These are phyloP conservation scores for Macrobrachium nipponense DNA, from an alignment of 1,140 invertebrate genomes.

Conservation along the genomic window DNA sequence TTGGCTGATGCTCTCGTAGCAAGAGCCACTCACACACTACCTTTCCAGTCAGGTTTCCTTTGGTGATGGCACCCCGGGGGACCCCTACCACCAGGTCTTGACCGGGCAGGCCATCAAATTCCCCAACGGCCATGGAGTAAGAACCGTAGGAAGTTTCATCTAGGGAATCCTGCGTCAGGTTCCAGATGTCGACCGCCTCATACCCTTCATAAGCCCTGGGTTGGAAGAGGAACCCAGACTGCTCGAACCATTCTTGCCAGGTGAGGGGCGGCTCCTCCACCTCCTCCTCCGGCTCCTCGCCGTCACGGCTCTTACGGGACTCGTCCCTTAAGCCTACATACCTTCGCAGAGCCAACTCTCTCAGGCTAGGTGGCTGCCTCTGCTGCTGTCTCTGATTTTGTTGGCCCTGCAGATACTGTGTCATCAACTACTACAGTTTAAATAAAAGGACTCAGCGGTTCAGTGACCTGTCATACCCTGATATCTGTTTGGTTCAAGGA, in stretches of 20 bases:
- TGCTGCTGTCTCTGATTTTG: constrained; percentile 1
- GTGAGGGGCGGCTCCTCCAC: neutral
- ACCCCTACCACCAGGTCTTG: constrained; percentile 20
- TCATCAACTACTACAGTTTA: neutral
- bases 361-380: neutral
- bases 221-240: constrained; percentile 39
- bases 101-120: neutral
- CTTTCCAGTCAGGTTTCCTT: constrained; percentile 21
- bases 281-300: neutral
- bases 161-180: neutral
- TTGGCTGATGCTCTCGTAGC: no score
- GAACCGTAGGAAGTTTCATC: constrained; percentile 18
- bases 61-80: neutral
- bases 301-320: neutral
- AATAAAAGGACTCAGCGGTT: neutral
- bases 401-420: constrained; percentile 8
- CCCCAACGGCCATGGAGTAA: constrained; percentile 11
- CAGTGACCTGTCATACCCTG: no score
- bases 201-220: constrained; percentile 20
- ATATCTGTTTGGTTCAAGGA: neutral
- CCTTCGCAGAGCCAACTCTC: neutral
- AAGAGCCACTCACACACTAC: neutral
- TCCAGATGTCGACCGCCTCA: neutral
- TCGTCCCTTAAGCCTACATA: neutral
- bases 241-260: constrained; percentile 42